These are phyloP conservation scores for Labroides dimidiatus DNA, from an alignment of 2,797 vertebrate species.

Conservation along the genomic window DNA sequence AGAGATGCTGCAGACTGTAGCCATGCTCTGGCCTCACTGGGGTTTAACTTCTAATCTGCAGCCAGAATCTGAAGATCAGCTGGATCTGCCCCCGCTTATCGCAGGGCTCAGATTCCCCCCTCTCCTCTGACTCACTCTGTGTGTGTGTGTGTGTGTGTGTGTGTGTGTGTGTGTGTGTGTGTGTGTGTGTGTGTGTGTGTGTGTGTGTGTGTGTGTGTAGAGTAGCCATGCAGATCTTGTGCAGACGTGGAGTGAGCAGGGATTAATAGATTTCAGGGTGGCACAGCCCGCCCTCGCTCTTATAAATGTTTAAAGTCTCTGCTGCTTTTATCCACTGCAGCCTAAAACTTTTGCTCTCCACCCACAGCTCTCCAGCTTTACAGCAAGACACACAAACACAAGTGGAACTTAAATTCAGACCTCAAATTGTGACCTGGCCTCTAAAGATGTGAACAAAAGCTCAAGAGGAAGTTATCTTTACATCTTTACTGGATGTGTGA, in stretches of 20 bases:
- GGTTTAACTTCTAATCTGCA: conserved; percentile 60
- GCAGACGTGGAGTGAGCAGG: conserved; percentile 1
- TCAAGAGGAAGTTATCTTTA: too few species aligned
- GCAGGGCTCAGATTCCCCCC: conserved; percentile 23
- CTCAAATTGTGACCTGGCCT: not conserved
- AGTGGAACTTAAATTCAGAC: not conserved
- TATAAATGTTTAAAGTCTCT: conserved; percentile 73
- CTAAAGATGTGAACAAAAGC: too few species aligned
- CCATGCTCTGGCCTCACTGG: conserved; percentile 23
- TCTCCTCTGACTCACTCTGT: conserved; percentile 1
- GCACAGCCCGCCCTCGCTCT: conserved; percentile 42
- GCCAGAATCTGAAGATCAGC: conserved; percentile 50
- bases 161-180: not conserved
- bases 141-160: conserved; percentile 1
- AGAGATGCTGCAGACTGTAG: conserved; percentile 16
- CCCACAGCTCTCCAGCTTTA: not conserved
- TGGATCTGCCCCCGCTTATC: conserved; percentile 24
- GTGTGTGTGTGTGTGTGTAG: not conserved
- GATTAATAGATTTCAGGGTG: conserved; percentile 66
- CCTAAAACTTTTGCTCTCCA: conserved; percentile 6
- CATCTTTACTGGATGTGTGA: too few species aligned
- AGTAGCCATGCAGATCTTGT: not conserved
- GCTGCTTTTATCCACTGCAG: conserved; percentile 66
- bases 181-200: not conserved
- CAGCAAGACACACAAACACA: not conserved